A percentile compares a stretch with the other conserved stretches of the same genome.
Conservation (phyloP, 1,140 invertebrate species). For the Oryctes rhinoceros region DNA sequence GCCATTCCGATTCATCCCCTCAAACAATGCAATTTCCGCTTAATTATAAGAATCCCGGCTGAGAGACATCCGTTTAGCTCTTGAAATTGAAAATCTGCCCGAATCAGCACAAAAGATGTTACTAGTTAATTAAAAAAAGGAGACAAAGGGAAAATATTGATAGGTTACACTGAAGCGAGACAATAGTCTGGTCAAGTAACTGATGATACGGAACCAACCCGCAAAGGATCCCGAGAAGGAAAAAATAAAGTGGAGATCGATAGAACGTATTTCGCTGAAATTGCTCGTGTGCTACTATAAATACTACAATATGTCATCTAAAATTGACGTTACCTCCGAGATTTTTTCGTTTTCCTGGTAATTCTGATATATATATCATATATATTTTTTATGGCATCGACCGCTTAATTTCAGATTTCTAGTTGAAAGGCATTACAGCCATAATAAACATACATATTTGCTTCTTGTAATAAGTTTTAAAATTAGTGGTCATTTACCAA, state of each 20-base stretch:
- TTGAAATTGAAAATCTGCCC: constrained; percentile 34
- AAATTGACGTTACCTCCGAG: background rate
- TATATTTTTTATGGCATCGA: too few relatives aligned
- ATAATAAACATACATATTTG: too few relatives aligned
- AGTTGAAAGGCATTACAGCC: too few relatives aligned
- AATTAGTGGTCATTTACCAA: too few relatives aligned
- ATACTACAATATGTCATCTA: background rate
- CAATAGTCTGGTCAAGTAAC: constrained; percentile 10
- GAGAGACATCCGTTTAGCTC: constrained; percentile 1
- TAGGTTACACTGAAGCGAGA: constrained; percentile 2
- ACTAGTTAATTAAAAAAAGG: constrained; percentile 35
- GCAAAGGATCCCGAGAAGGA: background rate
- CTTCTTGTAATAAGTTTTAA: too few relatives aligned
- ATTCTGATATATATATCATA: too few relatives aligned
- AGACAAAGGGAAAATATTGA: constrained; percentile 30
- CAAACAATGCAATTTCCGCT: constrained; percentile 32
- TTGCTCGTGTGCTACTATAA: constrained; percentile 15
- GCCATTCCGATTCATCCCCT: background rate
- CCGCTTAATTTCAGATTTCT: too few relatives aligned
- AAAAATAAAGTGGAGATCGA: background rate
- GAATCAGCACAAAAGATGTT: constrained; percentile 18
- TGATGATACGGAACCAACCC: background rate
- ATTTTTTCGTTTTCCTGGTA: background rate
- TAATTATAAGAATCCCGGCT: constrained; percentile 25
- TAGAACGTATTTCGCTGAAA: background rate